Conservation (phyloP, 2,113 vertebrate species). For the Periophthalmodon schlosseri region DNA sequence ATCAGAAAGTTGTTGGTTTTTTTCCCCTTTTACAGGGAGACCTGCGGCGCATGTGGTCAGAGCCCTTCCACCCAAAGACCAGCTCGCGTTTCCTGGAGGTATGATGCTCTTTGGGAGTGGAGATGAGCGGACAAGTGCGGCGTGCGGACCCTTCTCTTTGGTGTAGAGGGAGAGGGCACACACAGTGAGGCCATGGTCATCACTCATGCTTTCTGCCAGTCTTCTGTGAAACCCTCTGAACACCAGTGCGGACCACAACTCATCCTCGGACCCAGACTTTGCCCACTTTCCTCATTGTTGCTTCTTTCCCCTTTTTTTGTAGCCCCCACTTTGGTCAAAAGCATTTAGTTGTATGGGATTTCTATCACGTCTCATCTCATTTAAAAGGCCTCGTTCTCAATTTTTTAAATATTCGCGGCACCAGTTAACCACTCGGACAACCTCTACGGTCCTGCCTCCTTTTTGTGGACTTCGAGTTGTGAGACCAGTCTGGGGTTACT, state of each 20-base stretch:
- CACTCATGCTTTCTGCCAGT: constrained; percentile 68
- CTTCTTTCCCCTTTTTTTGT: constrained; percentile 55
- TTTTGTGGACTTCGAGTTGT: constrained; percentile 65
- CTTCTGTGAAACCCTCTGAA: constrained; percentile 60
- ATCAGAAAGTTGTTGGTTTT: constrained; percentile 11
- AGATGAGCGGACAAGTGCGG: constrained; percentile 57
- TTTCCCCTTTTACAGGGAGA: constrained; percentile 82
- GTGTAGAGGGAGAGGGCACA: constrained; percentile 52
- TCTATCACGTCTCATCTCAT: constrained; percentile 34
- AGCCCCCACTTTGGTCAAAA: constrained; percentile 3
- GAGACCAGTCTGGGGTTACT: constrained; percentile 67
- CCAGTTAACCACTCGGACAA: constrained; percentile 51
- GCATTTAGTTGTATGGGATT: constrained; percentile 23
- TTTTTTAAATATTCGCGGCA: constrained; percentile 36
- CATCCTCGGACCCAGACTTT: constrained; percentile 48
- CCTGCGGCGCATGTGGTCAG: constrained; percentile 98
- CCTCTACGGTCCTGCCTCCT: constrained; percentile 47
- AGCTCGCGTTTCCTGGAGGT: constrained; percentile 97
- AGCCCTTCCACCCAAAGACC: constrained; percentile 97
- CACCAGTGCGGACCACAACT: constrained; percentile 63
- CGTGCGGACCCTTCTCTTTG: constrained; percentile 12
- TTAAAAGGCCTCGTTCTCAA: constrained; percentile 43
- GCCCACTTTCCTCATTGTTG: constrained; percentile 37
- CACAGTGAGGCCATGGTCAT: constrained; percentile 73
- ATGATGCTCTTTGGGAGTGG: constrained; percentile 84